Percentiles rank a stretch among this genome's conserved stretches.
Conservation (phyloP, 2,797 vertebrate genomes). For the Sebastes paucispinis region DNA sequence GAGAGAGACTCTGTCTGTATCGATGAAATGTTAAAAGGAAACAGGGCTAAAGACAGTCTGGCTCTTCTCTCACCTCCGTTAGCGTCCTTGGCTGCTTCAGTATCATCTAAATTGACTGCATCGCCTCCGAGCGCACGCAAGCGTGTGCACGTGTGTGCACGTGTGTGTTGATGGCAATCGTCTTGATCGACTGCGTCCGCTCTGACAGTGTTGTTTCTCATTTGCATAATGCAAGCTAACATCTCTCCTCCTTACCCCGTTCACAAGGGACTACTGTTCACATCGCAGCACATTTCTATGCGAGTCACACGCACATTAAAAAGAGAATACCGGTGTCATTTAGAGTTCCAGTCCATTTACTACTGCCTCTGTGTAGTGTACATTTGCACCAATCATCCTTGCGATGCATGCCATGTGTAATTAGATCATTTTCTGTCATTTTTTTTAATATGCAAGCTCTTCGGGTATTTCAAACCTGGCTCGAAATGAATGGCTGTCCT, state of each 20-base stretch:
- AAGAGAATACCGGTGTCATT: constrained; percentile 50
- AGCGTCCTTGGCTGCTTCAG: constrained; percentile 7
- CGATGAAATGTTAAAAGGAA: constrained; percentile 44
- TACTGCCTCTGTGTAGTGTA: neutral
- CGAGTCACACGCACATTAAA: constrained; percentile 44
- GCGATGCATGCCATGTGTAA: constrained; percentile 39
- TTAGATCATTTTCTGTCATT: constrained; percentile 37
- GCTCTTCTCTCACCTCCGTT: constrained; percentile 17
- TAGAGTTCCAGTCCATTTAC: constrained; percentile 58
- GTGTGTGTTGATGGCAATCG: neutral
- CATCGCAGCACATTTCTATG: constrained; percentile 39
- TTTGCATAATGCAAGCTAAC: constrained; percentile 50
- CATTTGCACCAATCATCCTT: constrained; percentile 9
- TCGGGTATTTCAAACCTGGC: constrained; percentile 38
- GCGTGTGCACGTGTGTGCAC: neutral
- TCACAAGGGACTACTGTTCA: constrained; percentile 41
- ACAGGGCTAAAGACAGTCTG: constrained; percentile 28
- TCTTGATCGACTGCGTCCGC: constrained; percentile 19
- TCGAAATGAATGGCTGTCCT: constrained; percentile 31
- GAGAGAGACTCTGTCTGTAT: neutral
- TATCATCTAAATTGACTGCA: neutral
- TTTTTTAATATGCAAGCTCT: constrained; percentile 22
- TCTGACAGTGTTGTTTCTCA: constrained; percentile 31
- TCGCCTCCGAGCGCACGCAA: neutral
- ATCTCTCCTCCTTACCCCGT: constrained; percentile 9